These are phyloP conservation scores for Drosophila lowei DNA, from an alignment of 1,140 invertebrate genomes.

Conservation along the genomic window DNA sequence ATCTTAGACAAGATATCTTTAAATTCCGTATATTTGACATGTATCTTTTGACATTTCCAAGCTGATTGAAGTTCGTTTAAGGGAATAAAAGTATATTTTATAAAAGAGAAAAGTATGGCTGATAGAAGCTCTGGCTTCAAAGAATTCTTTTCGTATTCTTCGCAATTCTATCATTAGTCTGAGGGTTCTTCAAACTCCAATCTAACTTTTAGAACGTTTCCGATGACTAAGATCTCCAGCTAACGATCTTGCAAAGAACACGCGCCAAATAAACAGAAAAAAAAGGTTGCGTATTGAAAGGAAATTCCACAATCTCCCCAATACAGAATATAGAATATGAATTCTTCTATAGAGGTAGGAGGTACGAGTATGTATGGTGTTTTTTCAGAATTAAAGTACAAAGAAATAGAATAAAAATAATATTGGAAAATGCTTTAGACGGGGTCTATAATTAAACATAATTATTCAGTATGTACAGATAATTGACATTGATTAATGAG, in stretches of 20 bases:
- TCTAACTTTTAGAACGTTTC: conserved; percentile 14
- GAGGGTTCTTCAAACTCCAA: conserved; percentile 1
- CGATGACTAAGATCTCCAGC: conserved; percentile 24
- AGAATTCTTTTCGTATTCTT: too few species aligned
- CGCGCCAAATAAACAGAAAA: conserved; percentile 30
- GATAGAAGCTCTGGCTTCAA: too few species aligned
- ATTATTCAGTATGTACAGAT: conserved; percentile 82
- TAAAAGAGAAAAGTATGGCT: too few species aligned
- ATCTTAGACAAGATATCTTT: too few species aligned
- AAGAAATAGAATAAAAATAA: conserved; percentile 49
- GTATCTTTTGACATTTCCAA: too few species aligned
- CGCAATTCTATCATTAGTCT: too few species aligned
- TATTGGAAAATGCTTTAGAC: conserved; percentile 74
- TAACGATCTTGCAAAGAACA: conserved; percentile 56
- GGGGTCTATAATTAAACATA: conserved; percentile 80
- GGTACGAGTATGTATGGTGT: background rate
- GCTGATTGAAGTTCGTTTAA: too few species aligned
- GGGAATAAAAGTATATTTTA: too few species aligned
- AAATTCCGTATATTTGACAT: too few species aligned
- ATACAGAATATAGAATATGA: conserved; percentile 13
- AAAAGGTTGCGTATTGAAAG: conserved; percentile 33
- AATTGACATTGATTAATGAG: conserved; percentile 83
- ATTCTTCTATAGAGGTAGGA: conserved; percentile 1
- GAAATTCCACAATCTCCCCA: conserved; percentile 38
- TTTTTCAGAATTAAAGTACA: conserved; percentile 32